Percentiles rank a stretch among this genome's conserved stretches.
phyloP scores from a whole-genome alignment of 2,888 invertebrate species.

The Arenicola marina region DNA sequence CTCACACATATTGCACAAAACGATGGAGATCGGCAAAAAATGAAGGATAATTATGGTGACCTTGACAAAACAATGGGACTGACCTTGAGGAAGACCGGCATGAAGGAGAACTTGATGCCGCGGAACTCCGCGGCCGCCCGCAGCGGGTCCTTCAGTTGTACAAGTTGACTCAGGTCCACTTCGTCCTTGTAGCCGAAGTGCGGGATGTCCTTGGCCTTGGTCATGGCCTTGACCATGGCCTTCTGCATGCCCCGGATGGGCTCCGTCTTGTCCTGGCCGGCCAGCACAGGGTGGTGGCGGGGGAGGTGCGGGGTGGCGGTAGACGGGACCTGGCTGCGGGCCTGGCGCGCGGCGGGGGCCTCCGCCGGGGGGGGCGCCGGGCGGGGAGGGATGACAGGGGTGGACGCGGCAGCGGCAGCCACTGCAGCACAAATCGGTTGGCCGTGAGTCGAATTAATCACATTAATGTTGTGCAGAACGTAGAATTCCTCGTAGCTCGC shows the following conservation, averaged over 20 bases:
- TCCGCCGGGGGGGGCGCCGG: neutral
- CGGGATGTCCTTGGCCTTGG: constrained; percentile 75
- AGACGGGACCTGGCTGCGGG: neutral
- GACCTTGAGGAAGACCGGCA: constrained; percentile 92
- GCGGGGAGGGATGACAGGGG: too few relatives aligned
- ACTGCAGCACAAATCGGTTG: too few relatives aligned
- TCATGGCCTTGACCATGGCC: constrained; percentile 97
- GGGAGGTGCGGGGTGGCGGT: constrained; percentile 4
- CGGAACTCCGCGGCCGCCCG: constrained; percentile 65
- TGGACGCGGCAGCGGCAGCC: too few relatives aligned
- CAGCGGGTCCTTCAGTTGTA: constrained; percentile 72
- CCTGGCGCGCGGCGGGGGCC: neutral
- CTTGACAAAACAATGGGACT: neutral
- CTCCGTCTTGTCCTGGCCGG: constrained; percentile 18
- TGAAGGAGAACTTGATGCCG: constrained; percentile 80
- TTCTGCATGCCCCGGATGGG: constrained; percentile 72
- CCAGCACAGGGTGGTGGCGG: neutral
- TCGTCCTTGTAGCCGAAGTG: constrained; percentile 95
- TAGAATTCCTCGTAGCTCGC: too few relatives aligned
- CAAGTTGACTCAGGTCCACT: constrained; percentile 77
- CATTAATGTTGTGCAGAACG: too few relatives aligned
- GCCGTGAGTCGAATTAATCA: too few relatives aligned
- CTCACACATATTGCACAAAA: neutral
- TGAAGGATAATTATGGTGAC: too few relatives aligned
- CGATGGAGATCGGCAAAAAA: too few relatives aligned